Evolutionary conservation across 2,888 invertebrate species (phyloP).

Genomic region (Gasteruption jaculator): DNA sequence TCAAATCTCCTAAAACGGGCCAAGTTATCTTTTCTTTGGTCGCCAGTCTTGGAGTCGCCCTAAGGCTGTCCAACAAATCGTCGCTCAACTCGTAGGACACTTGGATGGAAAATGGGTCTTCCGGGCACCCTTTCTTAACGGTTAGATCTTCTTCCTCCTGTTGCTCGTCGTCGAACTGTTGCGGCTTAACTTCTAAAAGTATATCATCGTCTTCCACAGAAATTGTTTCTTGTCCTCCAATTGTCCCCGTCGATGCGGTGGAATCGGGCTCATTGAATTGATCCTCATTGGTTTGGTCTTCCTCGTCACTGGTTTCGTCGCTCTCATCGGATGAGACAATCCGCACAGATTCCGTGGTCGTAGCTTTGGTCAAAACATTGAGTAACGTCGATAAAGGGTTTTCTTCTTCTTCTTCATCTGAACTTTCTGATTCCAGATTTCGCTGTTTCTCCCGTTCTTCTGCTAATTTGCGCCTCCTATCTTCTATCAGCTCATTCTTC

Average conservation of each 20-base stretch:
- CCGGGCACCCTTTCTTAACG: too few relatives aligned
- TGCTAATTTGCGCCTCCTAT: constrained; percentile 43
- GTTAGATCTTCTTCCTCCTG: too few relatives aligned
- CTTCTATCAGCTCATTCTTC: constrained; percentile 42
- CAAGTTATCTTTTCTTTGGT: constrained; percentile 55
- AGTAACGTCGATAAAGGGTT: constrained; percentile 55
- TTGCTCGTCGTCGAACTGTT: too few relatives aligned
- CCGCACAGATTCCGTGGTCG: too few relatives aligned
- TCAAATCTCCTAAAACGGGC: constrained; percentile 62
- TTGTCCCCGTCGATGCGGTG: constrained; percentile 13
- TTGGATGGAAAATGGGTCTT: constrained; percentile 69
- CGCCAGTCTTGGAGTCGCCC: constrained; percentile 52
- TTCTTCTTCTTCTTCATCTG: constrained; percentile 56
- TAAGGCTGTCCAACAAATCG: constrained; percentile 61
- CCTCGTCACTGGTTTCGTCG: constrained; percentile 16
- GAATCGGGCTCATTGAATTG: constrained; percentile 22
- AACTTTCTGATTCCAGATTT: constrained; percentile 48
- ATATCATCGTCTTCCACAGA: constrained; percentile 45
- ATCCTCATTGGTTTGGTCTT: constrained; percentile 22
- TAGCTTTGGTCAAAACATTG: too few relatives aligned
- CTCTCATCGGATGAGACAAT: too few relatives aligned
- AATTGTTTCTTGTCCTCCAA: constrained; percentile 46
- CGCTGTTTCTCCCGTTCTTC: constrained; percentile 53
- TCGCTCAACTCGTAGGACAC: constrained; percentile 64
- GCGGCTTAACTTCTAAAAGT: too few relatives aligned